A percentile compares a stretch with the other conserved stretches of the same genome.
phyloP scores from a whole-genome alignment of 2,797 vertebrate genomes.

The Oreochromis grahami region DNA sequence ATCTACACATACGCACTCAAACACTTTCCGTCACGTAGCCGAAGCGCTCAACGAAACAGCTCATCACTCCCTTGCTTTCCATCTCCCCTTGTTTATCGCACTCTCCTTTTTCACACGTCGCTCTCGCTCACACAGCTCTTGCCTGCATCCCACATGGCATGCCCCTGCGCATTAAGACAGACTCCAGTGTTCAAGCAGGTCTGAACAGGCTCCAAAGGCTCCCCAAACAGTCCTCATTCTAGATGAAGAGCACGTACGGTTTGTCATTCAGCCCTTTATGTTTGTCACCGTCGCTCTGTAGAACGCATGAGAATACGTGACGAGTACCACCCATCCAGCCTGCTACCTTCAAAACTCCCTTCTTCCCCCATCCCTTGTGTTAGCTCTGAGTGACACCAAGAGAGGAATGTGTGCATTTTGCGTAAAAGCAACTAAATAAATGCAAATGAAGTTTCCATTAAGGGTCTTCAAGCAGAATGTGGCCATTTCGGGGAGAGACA shows the following conservation, averaged over 20 bases:
- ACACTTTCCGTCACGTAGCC: not conserved
- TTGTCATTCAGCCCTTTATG: conserved; percentile 34
- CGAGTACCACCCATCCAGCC: not conserved
- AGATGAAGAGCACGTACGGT: conserved; percentile 20
- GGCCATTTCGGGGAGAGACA: not conserved
- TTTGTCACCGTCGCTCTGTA: conserved; percentile 20
- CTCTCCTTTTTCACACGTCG: conserved; percentile 12
- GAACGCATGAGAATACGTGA: not conserved
- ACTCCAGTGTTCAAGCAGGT: conserved; percentile 26
- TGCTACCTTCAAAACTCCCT: not conserved
- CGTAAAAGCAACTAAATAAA: conserved; percentile 47
- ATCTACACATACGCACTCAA: not conserved
- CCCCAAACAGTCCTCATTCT: conserved; percentile 42
- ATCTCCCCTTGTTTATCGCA: conserved; percentile 22
- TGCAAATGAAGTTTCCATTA: conserved; percentile 46
- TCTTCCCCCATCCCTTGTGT: not conserved
- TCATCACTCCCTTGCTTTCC: not conserved
- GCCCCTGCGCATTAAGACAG: conserved; percentile 25
- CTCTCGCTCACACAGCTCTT: conserved; percentile 13
- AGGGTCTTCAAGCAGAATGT: conserved; percentile 9
- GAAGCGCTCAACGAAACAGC: not conserved
- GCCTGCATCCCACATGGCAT: conserved; percentile 36
- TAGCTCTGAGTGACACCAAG: conserved; percentile 35
- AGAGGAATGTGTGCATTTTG: conserved; percentile 7
- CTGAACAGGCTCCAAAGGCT: conserved; percentile 39